These are phyloP conservation scores for Arenaria interpres DNA, from an alignment of 2,113 vertebrate species.

Conservation along the genomic window DNA sequence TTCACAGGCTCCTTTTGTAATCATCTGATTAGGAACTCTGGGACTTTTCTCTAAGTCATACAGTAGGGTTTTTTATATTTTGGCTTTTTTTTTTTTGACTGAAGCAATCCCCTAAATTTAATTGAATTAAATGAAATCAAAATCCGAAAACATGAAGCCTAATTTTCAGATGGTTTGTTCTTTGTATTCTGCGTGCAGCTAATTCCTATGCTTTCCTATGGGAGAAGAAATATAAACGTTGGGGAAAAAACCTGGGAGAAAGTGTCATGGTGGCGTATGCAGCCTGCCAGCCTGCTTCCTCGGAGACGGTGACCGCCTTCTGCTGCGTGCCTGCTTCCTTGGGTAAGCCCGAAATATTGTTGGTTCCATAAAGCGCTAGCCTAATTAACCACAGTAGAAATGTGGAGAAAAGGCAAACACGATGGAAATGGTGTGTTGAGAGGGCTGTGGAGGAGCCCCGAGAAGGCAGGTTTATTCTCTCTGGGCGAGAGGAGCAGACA, in stretches of 20 bases:
- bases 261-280: not conserved
- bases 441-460: not conserved
- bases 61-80: not conserved
- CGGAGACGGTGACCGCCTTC: not conserved
- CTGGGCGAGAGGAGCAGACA: not conserved
- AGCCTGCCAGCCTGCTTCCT: not conserved
- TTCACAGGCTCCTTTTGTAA: not conserved
- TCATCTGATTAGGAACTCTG: not conserved
- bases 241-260: rapidly evolving
- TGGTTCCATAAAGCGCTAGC: not conserved
- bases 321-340: not conserved
- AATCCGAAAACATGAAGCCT: not conserved
- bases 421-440: not conserved
- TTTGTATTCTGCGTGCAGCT: not conserved
- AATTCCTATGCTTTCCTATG: not conserved
- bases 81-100: not conserved
- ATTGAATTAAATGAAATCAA: not conserved
- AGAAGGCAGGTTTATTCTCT: not conserved
- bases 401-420: not conserved
- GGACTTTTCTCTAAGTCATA: not conserved
- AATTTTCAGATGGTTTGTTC: not conserved
- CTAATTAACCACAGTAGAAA: not conserved
- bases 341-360: not conserved
- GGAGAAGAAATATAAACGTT: not conserved
- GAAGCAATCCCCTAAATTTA: not conserved